Base-by-base conservation (phyloP, 2,888 invertebrate genomes). In the Melanostoma mellinum region DNA sequence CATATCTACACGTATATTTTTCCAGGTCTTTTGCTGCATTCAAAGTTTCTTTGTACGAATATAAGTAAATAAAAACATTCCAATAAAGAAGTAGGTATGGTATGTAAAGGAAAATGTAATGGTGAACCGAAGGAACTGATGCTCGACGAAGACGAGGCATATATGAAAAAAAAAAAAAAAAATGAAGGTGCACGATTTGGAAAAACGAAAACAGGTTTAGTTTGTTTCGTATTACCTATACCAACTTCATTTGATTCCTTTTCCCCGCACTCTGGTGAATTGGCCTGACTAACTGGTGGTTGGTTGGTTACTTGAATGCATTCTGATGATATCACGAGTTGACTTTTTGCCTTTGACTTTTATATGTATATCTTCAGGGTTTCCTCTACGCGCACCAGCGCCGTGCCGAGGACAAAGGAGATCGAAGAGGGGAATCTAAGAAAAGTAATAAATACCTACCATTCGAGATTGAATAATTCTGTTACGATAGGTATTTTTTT, bases 291-390 rank as follows among this genome's bases (percentile, higher is more conserved):
- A 20, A 20, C 8, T 40, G 52, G 2, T 46, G 35, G 9, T 4
- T 6, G 5, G 46, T 10, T 42, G 58, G 10, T 40, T 30, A 30
- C 35, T 50, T 61, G 68, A 52, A 73, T 78, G 82, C 78, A 74
- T 74, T 78, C 48, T 74, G 84, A 74, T 79, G 74, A 84, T 84
- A 79, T 84, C 84, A 84, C 82, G 82, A 82, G 68, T 74, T 82
- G 82, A 82, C 84, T 84, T 79, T 77, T 84, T 79, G 84, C 82
- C 82, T 84, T 84, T 84, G 82, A 84, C 78, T 84, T 48, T 73
- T 69, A 69, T 77, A 46, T 69, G 38, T 20, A 20, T 20, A 20
- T 68, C 63, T 72, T 63, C 32, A 53, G 48, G 9, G 32, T 76
- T 76, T 76, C 61, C 42, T 68, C 10, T 10, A 33, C 4, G 33